Evolutionary conservation across 37 sponge, comb jelly and placozoan genomes (phyloP).

Genomic region (Crambe crambe): DNA sequence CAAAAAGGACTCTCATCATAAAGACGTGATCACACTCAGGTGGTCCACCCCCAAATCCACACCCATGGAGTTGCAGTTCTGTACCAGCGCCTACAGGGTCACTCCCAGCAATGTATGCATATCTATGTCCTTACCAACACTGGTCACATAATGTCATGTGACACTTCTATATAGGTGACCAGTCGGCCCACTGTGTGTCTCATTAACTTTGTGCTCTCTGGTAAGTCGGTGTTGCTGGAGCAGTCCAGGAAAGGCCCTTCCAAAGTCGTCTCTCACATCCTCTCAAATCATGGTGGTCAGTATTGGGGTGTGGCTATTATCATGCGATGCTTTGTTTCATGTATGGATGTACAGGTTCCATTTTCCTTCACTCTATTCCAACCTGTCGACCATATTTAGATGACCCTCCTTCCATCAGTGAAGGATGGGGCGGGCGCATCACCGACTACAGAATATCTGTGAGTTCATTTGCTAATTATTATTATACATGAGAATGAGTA

Average conservation of each 20-base stretch:
- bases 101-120: slow-evolving; percentile 78
- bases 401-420: slow-evolving; percentile 90
- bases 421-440: slow-evolving; percentile 82
- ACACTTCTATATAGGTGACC: slow-evolving; percentile 54
- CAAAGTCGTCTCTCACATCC: slow-evolving; percentile 72
- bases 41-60: slow-evolving; percentile 81
- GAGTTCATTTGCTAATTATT: background rate
- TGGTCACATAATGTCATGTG: background rate
- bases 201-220: slow-evolving; percentile 86
- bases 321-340: background rate
- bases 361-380: slow-evolving; percentile 80
- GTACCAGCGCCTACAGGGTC: slow-evolving; percentile 84
- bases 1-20: slow-evolving; percentile 17
- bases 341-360: slow-evolving; percentile 40
- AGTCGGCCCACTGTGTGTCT: slow-evolving; percentile 87
- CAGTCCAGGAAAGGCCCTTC: slow-evolving; percentile 61
- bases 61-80: slow-evolving; percentile 67
- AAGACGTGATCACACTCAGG: slow-evolving; percentile 46
- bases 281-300: slow-evolving; percentile 53
- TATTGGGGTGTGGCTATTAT: background rate
- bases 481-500: background rate
- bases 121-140: background rate
- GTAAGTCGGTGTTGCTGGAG: slow-evolving; percentile 84
- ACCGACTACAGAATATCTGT: slow-evolving; percentile 91
- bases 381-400: slow-evolving; percentile 62